Evolutionary conservation across 2,888 invertebrate species (phyloP), one percentile per base, ranked within the genome.

Genomic region (Euplexia lucipara): DNA sequence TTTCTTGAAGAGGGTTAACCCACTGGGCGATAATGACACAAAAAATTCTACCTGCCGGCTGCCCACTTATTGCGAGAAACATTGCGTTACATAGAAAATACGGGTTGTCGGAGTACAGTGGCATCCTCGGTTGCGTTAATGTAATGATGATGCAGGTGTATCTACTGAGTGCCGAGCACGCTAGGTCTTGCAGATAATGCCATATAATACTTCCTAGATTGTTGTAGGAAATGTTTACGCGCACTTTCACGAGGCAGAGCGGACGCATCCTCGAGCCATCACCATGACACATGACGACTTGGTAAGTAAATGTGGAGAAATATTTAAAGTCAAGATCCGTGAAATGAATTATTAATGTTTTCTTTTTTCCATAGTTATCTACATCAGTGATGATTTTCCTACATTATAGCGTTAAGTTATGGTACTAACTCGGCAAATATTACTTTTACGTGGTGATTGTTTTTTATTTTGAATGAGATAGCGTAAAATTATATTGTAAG

Each of bases 211-310:
- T 91, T 91, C 90, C 90, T 90, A 65, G 39, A 75, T 70, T 78
- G 79, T 71, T 85, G 82, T 83, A 89, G 90, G 90, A 91, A 91
- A 87, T 78, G 83, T 83, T 80, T 78, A 78, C 73, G 71, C 80
- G 65, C 74, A 88, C 91, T 91, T 90, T 90, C 90, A 87, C 90
- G 79, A 83, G 71, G 48, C 52, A 67, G 45, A 69, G 58, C 68
- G 75, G 79, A 75, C 77, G 63, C 77, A 83, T 85, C 81, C 79
- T 82, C 69, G 26, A 68, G 22, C 8, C 48, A 68, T 56, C 72
- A 70, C 57, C 52, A 64, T 69, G 61, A 63, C 58, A 61, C 54
- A 62, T 60, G 66, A 77, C 58, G 64, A 54, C 59, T 78, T 62
- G 53, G 42, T 42, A 74, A 75, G 42, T 42, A 74, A 75, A 60